phyloP scores from a whole-genome alignment of 2,888 invertebrate genomes.

The Standfussiana lucernea region DNA sequence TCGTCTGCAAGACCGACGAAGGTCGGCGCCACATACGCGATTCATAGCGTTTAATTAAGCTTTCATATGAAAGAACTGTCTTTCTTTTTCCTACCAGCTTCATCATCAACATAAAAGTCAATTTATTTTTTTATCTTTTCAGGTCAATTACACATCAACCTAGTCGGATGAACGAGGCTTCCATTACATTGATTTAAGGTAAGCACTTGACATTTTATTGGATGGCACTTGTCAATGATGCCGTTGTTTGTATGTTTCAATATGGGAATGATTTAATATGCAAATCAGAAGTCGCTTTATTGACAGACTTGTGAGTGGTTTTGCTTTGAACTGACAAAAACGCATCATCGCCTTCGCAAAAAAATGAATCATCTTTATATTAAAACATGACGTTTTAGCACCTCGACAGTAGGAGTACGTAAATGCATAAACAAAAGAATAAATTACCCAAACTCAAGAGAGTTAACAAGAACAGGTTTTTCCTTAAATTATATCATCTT shows the following conservation, averaged over 20 bases:
- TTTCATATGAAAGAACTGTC: constrained; percentile 33
- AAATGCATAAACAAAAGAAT: constrained; percentile 27
- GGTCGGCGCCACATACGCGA: constrained; percentile 48
- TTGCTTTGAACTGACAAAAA: constrained; percentile 8
- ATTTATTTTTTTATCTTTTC: constrained; percentile 73
- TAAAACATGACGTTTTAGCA: constrained; percentile 4
- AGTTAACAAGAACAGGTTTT: background rate
- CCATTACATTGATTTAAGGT: constrained; percentile 74
- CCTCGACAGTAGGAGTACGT: background rate
- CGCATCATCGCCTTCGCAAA: background rate
- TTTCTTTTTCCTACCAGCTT: constrained; percentile 27
- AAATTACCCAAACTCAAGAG: constrained; percentile 4
- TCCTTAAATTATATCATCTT: constrained; percentile 38
- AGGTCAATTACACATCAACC: constrained; percentile 83
- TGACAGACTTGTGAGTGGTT: constrained; percentile 17
- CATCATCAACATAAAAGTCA: constrained; percentile 32
- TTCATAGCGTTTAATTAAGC: constrained; percentile 53
- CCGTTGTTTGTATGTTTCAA: constrained; percentile 14
- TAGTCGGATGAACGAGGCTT: constrained; percentile 73
- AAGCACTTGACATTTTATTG: constrained; percentile 60
- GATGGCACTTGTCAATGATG: constrained; percentile 27
- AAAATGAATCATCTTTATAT: constrained; percentile 32
- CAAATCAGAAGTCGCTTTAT: constrained; percentile 24
- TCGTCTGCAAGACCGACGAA: constrained; percentile 49
- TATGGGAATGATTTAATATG: constrained; percentile 33